Evolutionary conservation across 2,888 invertebrate genomes (phyloP).

Genomic region (Drosophila barbarae): DNA sequence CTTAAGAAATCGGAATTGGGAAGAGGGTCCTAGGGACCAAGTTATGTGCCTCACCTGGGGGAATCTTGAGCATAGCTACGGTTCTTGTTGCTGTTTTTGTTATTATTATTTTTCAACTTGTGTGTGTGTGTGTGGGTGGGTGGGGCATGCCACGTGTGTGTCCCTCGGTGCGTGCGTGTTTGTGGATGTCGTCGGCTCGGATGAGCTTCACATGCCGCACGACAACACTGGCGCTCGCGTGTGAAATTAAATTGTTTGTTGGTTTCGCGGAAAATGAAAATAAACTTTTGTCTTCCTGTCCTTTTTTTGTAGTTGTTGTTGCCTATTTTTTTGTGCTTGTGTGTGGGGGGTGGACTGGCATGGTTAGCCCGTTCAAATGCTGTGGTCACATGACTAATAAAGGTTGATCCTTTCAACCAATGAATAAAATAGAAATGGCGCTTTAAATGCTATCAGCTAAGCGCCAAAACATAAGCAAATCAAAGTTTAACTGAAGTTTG

Average conservation of each 20-base stretch:
- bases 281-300: constrained; percentile 47
- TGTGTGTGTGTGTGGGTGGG: background rate
- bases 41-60: constrained; percentile 54
- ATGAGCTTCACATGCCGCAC: constrained; percentile 70
- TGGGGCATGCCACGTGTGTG: background rate
- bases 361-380: constrained; percentile 25
- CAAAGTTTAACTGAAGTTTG: background rate
- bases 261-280: constrained; percentile 68
- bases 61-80: constrained; percentile 46
- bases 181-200: constrained; percentile 50
- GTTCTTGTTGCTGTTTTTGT: constrained; percentile 5
- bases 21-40: constrained; percentile 3
- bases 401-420: constrained; percentile 1
- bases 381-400: constrained; percentile 29
- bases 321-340: constrained; percentile 7
- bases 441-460: constrained; percentile 8
- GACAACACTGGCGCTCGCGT: constrained; percentile 75
- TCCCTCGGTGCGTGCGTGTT: constrained; percentile 6
- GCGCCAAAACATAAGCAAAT: background rate
- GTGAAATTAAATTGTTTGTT: constrained; percentile 74
- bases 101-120: background rate
- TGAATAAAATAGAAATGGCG: constrained; percentile 5
- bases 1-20: background rate
- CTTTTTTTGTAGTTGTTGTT: constrained; percentile 2
- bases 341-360: constrained; percentile 9